Evolutionary conservation across 2,113 vertebrate species (phyloP).

Genomic region (Corythornis vintsioides): DNA sequence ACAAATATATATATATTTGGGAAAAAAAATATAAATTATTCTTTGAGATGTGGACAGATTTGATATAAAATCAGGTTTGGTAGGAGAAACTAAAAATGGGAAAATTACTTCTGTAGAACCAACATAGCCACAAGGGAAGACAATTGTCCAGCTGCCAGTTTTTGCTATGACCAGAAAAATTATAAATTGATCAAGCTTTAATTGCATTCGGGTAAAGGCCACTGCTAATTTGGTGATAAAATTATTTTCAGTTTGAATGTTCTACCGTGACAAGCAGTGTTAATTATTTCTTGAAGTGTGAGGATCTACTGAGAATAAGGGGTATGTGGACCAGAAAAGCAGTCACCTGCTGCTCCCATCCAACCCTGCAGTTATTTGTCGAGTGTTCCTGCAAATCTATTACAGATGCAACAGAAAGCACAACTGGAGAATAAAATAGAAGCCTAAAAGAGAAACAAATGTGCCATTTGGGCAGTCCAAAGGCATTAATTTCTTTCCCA

Average conservation of each 20-base stretch:
- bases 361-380: conserved; percentile 19
- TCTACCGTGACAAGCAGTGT: neutral
- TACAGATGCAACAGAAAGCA: neutral
- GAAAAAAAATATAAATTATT: no score
- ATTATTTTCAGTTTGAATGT: neutral
- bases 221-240: neutral
- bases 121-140: neutral
- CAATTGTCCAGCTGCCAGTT: neutral
- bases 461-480: neutral
- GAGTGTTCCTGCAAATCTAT: neutral
- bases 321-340: neutral
- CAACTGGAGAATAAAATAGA: neutral
- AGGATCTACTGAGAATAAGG: neutral
- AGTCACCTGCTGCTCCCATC: neutral
- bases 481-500: neutral
- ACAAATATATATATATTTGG: no score
- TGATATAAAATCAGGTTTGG: neutral
- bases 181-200: neutral
- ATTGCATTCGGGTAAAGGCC: neutral
- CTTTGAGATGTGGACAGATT: neutral
- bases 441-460: conserved; percentile 5
- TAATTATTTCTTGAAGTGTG: conserved; percentile 34
- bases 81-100: neutral
- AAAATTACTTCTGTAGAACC: neutral
- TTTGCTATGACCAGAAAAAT: neutral